Evolutionary conservation across 2,888 invertebrate species (phyloP).

Genomic region (Tillus elongatus): DNA sequence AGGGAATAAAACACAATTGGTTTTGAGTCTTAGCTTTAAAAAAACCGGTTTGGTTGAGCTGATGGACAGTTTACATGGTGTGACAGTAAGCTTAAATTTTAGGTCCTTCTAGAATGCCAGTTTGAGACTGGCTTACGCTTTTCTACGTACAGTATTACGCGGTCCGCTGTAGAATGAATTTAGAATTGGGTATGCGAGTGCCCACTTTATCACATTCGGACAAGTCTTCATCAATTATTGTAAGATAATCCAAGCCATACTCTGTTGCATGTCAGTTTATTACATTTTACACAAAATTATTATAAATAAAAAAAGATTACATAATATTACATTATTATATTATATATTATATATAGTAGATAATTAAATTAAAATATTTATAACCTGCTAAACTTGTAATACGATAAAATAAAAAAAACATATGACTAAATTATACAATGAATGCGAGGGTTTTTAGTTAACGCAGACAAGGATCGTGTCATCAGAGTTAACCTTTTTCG

Average conservation of each 20-base stretch:
- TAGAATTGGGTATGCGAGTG: constrained; percentile 31
- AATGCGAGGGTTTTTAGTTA: constrained; percentile 39
- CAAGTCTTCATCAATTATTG: constrained; percentile 26
- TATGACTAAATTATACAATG: constrained; percentile 41
- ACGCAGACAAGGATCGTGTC: no score
- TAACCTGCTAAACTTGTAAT: constrained; percentile 41
- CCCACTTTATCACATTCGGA: constrained; percentile 26
- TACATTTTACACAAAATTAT: constrained; percentile 42
- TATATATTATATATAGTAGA: constrained; percentile 38
- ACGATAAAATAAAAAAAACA: constrained; percentile 40
- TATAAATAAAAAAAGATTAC: constrained; percentile 30
- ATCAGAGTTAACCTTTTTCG: no score
- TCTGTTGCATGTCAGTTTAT: constrained; percentile 42
- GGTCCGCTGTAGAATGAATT: constrained; percentile 27
- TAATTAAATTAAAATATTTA: constrained; percentile 41
- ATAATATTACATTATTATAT: constrained; percentile 38
- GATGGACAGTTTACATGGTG: no score
- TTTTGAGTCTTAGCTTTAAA: no score
- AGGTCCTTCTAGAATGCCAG: no score
- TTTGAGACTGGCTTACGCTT: no score
- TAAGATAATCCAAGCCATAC: constrained; percentile 38
- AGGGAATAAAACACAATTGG: no score
- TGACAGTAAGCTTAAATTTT: no score
- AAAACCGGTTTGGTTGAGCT: no score
- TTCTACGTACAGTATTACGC: constrained; percentile 31